A percentile compares a stretch with the other conserved stretches of the same genome.
Conservation (phyloP, 2,888 invertebrate species). For the Zelleria hepariella region DNA sequence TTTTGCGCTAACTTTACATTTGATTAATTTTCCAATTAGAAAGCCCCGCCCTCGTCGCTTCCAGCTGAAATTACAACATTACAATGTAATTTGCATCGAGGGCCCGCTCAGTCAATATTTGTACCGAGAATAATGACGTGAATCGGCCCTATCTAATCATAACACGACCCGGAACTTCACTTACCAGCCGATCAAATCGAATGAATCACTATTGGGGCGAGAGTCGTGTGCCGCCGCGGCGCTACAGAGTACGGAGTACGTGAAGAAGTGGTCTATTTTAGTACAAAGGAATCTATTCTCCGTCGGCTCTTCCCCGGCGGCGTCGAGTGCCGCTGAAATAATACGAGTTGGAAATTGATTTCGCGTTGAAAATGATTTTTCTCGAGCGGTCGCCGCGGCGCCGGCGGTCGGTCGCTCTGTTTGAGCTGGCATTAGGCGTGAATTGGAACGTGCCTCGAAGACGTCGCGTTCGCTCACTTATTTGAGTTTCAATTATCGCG, state of each 20-base stretch:
- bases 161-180: neutral
- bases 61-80: neutral
- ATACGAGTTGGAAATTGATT: neutral
- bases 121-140: neutral
- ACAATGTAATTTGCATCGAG: neutral
- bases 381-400: neutral
- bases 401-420: conserved; percentile 22
- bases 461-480: conserved; percentile 50
- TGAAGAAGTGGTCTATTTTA: neutral
- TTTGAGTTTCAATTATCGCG: conserved; percentile 66
- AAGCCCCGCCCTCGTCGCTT: neutral
- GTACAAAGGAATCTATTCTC: neutral
- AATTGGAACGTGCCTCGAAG: conserved; percentile 69
- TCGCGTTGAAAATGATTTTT: neutral
- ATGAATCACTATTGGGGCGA: neutral
- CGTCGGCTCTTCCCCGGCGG: neutral
- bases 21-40: neutral
- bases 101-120: neutral
- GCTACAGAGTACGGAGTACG: neutral
- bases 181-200: neutral
- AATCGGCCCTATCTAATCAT: neutral
- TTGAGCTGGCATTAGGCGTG: conserved; percentile 64
- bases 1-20: neutral
- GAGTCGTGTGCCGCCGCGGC: neutral
- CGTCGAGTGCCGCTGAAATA: neutral